These are phyloP conservation scores for Brotula barbata DNA, from an alignment of 2,797 vertebrate genomes.

Conservation along the genomic window DNA sequence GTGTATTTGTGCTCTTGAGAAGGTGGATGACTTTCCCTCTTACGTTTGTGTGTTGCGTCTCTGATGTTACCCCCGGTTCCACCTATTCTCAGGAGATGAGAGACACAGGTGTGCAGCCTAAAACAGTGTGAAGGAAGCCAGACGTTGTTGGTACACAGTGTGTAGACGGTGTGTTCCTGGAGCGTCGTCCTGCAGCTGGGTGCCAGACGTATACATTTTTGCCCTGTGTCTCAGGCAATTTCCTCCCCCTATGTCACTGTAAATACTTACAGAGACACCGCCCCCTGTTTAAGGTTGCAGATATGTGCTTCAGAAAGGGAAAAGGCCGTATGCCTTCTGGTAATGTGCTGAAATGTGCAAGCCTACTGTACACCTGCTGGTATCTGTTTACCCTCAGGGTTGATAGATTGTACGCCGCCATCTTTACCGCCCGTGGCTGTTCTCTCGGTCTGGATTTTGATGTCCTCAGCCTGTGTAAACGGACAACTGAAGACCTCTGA, in stretches of 20 bases:
- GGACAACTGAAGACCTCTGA: background rate
- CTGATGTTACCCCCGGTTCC: constrained; percentile 13
- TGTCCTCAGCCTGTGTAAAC: background rate
- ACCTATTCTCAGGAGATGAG: constrained; percentile 21
- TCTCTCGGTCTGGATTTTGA: background rate
- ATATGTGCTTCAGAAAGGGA: constrained; percentile 49
- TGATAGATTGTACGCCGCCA: no score
- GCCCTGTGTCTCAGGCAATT: constrained; percentile 73
- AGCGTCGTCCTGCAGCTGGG: constrained; percentile 66
- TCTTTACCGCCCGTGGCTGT: constrained; percentile 1
- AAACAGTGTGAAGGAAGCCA: constrained; percentile 6
- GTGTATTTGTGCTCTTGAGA: constrained; percentile 50
- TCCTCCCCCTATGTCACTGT: constrained; percentile 71
- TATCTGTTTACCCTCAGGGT: constrained; percentile 31
- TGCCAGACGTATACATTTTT: constrained; percentile 72
- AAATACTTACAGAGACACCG: constrained; percentile 69
- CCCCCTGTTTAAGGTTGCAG: constrained; percentile 65
- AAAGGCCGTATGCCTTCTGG: constrained; percentile 64
- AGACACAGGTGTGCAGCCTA: constrained; percentile 38
- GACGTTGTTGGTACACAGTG: background rate
- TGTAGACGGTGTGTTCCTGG: constrained; percentile 17
- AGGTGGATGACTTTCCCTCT: constrained; percentile 41
- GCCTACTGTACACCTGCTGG: constrained; percentile 75
- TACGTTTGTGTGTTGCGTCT: constrained; percentile 9
- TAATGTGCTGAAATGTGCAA: constrained; percentile 56